A percentile compares a stretch with the other conserved stretches of the same genome.
phyloP scores from a whole-genome alignment of 2,113 vertebrate species.

The Oreocharis arfaki region DNA sequence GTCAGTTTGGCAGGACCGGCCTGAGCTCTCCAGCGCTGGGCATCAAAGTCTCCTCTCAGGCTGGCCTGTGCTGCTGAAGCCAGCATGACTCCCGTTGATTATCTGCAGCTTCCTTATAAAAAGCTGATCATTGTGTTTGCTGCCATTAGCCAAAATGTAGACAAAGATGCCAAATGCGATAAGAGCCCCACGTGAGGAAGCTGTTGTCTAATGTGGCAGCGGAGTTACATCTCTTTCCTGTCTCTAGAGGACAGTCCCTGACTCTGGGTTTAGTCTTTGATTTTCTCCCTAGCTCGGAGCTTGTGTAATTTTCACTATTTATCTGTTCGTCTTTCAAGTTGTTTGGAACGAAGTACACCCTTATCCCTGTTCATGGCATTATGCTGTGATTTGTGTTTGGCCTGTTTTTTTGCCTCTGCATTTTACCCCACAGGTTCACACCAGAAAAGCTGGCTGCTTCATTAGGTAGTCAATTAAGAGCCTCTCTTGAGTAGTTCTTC shows the following conservation, averaged over 20 bases:
- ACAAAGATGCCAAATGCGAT: constrained; percentile 18
- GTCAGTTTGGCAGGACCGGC: background rate
- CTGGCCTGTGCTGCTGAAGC: background rate
- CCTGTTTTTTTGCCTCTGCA: background rate
- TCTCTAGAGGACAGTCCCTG: constrained; percentile 44
- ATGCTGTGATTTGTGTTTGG: background rate
- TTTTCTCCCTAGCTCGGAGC: background rate
- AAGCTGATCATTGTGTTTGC: constrained; percentile 16
- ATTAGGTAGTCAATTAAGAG: constrained; percentile 60
- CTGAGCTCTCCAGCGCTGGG: background rate
- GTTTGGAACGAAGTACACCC: background rate
- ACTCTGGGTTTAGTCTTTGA: constrained; percentile 59
- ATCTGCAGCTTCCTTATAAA: constrained; percentile 43
- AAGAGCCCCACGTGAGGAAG: constrained; percentile 1
- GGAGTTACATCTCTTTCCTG: constrained; percentile 21
- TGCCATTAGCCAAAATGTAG: constrained; percentile 39
- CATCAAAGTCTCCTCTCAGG: constrained; percentile 27
- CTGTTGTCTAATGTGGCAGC: constrained; percentile 21
- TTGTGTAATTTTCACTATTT: constrained; percentile 43
- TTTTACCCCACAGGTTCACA: constrained; percentile 40
- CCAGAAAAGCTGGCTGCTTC: constrained; percentile 43
- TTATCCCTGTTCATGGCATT: background rate
- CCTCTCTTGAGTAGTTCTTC: constrained; percentile 50
- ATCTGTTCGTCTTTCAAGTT: constrained; percentile 1
- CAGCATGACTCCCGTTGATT: background rate